Base-by-base conservation (phyloP, 2,888 invertebrate species). In the Microdon myrmicae region DNA sequence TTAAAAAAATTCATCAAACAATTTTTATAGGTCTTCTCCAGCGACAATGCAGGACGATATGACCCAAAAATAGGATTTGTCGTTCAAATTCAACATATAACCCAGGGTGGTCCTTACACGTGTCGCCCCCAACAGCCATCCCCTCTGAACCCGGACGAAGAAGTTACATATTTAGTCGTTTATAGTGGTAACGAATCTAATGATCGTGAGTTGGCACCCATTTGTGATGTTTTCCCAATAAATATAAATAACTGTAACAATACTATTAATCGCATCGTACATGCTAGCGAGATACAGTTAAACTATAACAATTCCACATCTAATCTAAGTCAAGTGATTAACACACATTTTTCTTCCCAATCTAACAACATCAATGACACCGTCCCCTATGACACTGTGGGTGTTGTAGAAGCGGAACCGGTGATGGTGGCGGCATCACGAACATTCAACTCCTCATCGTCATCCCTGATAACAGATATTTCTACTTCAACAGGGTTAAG, bases 161-260 rank as follows among this genome's bases (percentile, higher is more conserved):
- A 51, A 54, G 66, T 67, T 41, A 12, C 44, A 60, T 67, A 74
- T 48, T 35, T 53, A 49, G 71, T 75, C 71, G 47, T 67, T 68
- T 75, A 73, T 71, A 68, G 67, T 72, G 77, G 77, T 78, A 76
- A 76, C 77, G 73, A 73, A 74, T 68, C 72, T 69, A 71, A 75
- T 77, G 70, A 75, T 76, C 74, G 77, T 77, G 77, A 77, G 77
- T 77, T 66, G 48, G 66, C 66, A 66, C 66, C 66, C 66, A 74
- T 75, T 78, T 77, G 77, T 77, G 78, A 77, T 77, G 77, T 77
- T 77, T 77, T 72, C 75, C 72, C 75, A 59, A 66, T 54, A 47
- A 53, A 66, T 66, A 66, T 16, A 48, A 66, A 59, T 59, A 66
- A 66, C 53, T 26, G 54, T 66, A 66, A 59, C 37, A 59, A 54